phyloP scores from a whole-genome alignment of 2,888 invertebrate genomes.

The Agriopis marginaria region DNA sequence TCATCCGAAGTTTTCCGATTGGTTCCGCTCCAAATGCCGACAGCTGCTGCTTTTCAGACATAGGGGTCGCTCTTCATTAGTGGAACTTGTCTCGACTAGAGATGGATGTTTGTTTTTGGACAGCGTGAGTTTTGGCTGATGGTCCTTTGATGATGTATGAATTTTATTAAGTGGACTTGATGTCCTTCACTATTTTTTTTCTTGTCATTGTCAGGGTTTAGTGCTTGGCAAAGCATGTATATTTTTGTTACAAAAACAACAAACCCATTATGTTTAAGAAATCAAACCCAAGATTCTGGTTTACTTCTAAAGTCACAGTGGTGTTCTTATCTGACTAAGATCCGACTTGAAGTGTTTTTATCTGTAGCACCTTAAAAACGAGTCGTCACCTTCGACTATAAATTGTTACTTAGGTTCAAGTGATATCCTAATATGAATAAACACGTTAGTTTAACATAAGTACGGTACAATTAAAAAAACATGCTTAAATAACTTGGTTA shows the following conservation, averaged over 20 bases:
- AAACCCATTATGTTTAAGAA: background rate
- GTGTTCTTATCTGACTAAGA: background rate
- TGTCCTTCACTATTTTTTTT: conserved; percentile 30
- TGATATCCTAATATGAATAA: no score
- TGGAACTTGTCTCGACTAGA: conserved; percentile 81
- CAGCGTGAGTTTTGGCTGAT: conserved; percentile 74
- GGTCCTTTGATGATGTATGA: conserved; percentile 80
- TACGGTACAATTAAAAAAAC: background rate
- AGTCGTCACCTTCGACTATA: background rate
- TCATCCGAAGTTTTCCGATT: conserved; percentile 70
- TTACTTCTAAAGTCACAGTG: no score
- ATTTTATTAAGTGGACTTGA: conserved; percentile 56
- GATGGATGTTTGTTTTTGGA: conserved; percentile 86
- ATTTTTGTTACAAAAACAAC: background rate
- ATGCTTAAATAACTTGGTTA: background rate
- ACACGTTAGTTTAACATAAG: no score
- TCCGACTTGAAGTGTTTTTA: no score
- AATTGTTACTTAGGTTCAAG: background rate
- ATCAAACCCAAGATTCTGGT: no score
- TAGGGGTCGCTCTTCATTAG: conserved; percentile 84
- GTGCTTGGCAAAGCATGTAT: background rate
- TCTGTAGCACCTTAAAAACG: no score
- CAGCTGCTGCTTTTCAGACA: conserved; percentile 84
- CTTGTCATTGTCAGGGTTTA: background rate
- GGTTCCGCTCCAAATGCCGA: conserved; percentile 83